Evolutionary conservation across 2,888 invertebrate genomes (phyloP).

Genomic region (Polyommatus icarus): DNA sequence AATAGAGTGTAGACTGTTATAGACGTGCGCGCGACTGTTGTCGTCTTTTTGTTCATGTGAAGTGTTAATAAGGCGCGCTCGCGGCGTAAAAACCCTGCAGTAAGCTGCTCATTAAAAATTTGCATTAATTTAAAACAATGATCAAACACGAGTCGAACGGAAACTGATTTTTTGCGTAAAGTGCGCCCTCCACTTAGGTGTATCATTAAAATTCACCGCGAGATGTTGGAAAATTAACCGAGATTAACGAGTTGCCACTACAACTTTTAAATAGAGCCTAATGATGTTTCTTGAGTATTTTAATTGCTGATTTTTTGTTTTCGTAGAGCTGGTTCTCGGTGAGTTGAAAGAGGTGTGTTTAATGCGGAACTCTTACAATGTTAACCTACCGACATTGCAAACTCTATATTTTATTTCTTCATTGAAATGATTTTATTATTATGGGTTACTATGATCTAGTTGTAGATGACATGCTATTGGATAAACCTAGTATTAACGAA

Average conservation of each 20-base stretch:
- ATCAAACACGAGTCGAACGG: background rate
- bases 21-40: constrained; percentile 38
- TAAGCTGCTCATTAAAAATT: background rate
- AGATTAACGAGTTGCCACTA: constrained; percentile 18
- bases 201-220: constrained; percentile 9
- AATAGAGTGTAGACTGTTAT: constrained; percentile 37
- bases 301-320: background rate
- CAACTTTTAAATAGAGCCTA: constrained; percentile 17
- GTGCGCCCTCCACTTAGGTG: background rate
- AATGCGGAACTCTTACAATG: constrained; percentile 4
- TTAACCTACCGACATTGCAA: background rate
- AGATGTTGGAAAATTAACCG: constrained; percentile 18
- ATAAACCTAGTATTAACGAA: too few relatives aligned
- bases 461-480: background rate
- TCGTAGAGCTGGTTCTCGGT: constrained; percentile 1
- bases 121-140: constrained; percentile 9
- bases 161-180: constrained; percentile 1
- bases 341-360: background rate
- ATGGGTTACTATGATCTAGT: background rate
- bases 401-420: too few relatives aligned
- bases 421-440: too few relatives aligned
- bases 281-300: constrained; percentile 12
- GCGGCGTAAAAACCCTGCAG: background rate
- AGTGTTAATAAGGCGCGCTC: background rate
- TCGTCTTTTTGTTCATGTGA: constrained; percentile 32